Base-by-base conservation (phyloP, 2,888 invertebrate genomes). In the Limenitis camilla region DNA sequence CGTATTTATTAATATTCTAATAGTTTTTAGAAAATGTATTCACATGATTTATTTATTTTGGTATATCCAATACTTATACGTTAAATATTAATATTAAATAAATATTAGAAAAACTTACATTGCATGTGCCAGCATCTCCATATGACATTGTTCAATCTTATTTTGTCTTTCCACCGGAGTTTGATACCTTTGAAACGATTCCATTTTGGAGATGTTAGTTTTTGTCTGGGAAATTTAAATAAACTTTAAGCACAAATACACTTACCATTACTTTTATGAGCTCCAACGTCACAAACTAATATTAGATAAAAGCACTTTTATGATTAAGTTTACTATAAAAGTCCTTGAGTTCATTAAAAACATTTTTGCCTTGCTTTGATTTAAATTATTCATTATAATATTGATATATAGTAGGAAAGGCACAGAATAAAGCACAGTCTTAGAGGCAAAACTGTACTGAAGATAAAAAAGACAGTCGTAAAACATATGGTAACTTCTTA, bases 51-150 rank as follows among this genome's bases (percentile, higher is more conserved):
- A 10, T 36, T 10, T 36, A 36, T 36, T 10, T 10, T 10, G 10
- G 9, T 40, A 40, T n/a, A 8, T 9, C 33, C 7, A 9, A 33
- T 9, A 10, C 10, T 11, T 19, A n/a, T 10, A 27, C 9, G 11
- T 6, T 11, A 38, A 30, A 10, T 38, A n/a, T 30, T n/a, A 39
- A 9, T 11, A 19, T 5, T 30, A 6, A 40, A 33, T 28, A 31
- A 33, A 29, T 11, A 7, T 42, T 9, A 30, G 40, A 48, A 49
- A 48, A 45, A 61, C 93, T 93, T 85, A 96, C 96, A 99, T 83
- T 99, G 99, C 95, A 99, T 96, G 83, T 98, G 98, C 98, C 99
- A 99, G 80, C 99, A 99, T 78, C 99, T 91, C 99, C 99, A 99
- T 74, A 99, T 99, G 66, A 99, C 97, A 87, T 99, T 99, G 91